A percentile compares a stretch with the other conserved stretches of the same genome.
These are phyloP conservation scores for Polyommatus icarus DNA, from an alignment of 2,888 invertebrate species.

Conservation along the genomic window DNA sequence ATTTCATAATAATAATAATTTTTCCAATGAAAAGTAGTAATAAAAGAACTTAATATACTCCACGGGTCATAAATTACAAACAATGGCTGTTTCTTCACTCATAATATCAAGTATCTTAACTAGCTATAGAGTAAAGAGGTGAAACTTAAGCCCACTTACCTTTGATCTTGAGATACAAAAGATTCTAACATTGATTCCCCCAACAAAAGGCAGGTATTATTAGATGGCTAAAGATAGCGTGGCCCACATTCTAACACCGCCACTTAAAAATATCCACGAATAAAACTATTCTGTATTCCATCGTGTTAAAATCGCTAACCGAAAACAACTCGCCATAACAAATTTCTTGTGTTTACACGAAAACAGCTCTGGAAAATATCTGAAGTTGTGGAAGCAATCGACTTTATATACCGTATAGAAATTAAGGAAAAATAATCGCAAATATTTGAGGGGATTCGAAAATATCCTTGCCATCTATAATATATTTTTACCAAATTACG, in stretches of 20 bases:
- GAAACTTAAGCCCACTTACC: not conserved
- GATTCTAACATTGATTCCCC: conserved; percentile 19
- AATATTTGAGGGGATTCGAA: no score
- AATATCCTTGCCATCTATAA: no score
- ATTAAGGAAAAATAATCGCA: no score
- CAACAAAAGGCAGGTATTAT: conserved; percentile 25
- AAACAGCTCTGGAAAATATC: not conserved
- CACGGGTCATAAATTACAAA: not conserved
- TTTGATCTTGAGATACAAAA: conserved; percentile 8
- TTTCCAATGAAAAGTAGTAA: not conserved
- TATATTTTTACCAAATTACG: no score
- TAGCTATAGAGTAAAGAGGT: conserved; percentile 5
- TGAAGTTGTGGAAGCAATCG: not conserved
- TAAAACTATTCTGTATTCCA: not conserved
- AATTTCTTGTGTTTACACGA: not conserved
- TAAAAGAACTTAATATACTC: not conserved
- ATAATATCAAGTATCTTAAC: conserved; percentile 4
- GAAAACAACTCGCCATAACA: not conserved
- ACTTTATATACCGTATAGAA: no score
- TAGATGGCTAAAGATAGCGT: conserved; percentile 14
- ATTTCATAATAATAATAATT: not conserved
- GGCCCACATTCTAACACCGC: conserved; percentile 11
- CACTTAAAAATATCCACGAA: conserved; percentile 9
- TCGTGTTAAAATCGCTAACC: not conserved
- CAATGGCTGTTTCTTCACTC: not conserved